These are phyloP conservation scores for Uria lomvia DNA, from an alignment of 2,113 vertebrate species.

Conservation along the genomic window DNA sequence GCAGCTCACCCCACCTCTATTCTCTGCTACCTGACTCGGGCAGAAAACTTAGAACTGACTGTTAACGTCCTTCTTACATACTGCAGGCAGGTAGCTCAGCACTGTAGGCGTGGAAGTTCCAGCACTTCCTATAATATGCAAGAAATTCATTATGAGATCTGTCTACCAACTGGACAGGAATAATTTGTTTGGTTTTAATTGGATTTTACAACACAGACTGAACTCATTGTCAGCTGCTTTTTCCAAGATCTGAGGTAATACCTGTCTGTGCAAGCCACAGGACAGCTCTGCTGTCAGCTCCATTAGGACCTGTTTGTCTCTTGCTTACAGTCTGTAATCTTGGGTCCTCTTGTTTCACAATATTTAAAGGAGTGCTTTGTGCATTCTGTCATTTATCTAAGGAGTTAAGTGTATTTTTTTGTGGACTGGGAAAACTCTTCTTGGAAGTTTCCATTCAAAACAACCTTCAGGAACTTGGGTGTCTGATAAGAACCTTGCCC, in stretches of 20 bases:
- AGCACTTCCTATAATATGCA: neutral
- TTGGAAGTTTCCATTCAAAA: neutral
- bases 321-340: neutral
- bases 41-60: neutral
- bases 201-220: neutral
- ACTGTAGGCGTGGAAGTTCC: neutral
- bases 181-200: neutral
- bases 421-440: neutral
- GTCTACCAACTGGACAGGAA: neutral
- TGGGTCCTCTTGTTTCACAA: neutral
- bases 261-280: neutral
- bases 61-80: neutral
- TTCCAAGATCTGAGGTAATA: neutral
- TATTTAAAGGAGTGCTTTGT: neutral
- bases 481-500: neutral
- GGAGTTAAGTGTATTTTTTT: neutral
- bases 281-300: neutral
- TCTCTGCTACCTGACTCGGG: neutral
- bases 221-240: neutral
- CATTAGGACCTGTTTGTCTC: neutral
- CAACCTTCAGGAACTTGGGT: neutral
- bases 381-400: neutral
- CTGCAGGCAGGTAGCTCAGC: neutral
- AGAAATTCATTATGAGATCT: neutral
- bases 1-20: neutral